A percentile compares a stretch with the other conserved stretches of the same genome.
phyloP scores from a whole-genome alignment of 2,113 vertebrate species.

The Petroica traversi region DNA sequence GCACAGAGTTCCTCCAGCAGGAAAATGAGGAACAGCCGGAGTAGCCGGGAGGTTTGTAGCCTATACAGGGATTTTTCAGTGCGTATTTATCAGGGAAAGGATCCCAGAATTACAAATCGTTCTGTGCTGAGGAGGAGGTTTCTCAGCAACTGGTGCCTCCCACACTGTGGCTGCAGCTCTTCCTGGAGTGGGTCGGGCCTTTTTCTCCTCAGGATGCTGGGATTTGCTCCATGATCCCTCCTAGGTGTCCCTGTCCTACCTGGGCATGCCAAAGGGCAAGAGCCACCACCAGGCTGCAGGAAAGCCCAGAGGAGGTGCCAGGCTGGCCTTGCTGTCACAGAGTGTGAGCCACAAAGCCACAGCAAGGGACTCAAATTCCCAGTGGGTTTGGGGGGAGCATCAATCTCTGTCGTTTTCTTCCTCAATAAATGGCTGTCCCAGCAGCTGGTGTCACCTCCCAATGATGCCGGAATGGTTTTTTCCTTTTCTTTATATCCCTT shows the following conservation, averaged over 20 bases:
- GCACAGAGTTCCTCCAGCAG: not conserved
- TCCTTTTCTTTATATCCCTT: too few relatives aligned
- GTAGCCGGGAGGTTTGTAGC: not conserved
- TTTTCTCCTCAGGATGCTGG: not conserved
- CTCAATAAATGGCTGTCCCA: not conserved
- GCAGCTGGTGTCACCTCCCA: not conserved
- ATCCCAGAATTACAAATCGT: conserved; percentile 30
- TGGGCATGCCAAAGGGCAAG: not conserved
- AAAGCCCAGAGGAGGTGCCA: not conserved
- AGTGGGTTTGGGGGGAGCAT: not conserved
- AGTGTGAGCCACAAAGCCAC: not conserved
- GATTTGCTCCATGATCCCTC: not conserved
- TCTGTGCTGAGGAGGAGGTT: conserved; percentile 29
- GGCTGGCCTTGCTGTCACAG: not conserved
- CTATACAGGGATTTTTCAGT: not conserved
- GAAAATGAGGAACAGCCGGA: not conserved
- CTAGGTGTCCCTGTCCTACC: not conserved
- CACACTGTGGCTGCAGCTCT: not conserved
- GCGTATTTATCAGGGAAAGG: conserved; percentile 19
- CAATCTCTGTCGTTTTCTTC: not conserved
- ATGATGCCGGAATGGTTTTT: too few relatives aligned
- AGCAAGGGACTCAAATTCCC: not conserved
- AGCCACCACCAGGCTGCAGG: not conserved
- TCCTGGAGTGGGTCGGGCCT: not conserved
- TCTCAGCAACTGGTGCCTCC: conserved; percentile 52